Evolutionary conservation across 1,140 invertebrate genomes (phyloP).

Genomic region (Heterodera schachtii): DNA sequence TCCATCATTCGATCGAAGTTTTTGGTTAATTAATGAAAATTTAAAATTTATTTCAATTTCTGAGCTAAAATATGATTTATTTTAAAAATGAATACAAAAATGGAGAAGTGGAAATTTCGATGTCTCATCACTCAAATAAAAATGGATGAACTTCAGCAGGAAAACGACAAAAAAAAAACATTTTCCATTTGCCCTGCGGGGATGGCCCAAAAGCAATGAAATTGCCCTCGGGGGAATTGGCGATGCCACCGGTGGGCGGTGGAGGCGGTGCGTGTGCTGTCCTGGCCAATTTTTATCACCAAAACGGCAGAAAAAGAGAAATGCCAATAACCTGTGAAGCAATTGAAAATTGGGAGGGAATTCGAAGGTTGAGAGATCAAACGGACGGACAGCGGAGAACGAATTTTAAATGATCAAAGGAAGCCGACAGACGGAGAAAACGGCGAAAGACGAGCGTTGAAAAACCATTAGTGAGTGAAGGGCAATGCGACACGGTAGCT

Average conservation of each 20-base stretch:
- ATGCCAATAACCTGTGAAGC: not conserved
- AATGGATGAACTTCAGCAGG: not conserved
- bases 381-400: too few relatives aligned
- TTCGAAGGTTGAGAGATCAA: not conserved
- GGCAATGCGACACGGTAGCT: too few relatives aligned
- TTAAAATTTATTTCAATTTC: too few relatives aligned
- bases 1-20: too few relatives aligned
- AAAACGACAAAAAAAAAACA: not conserved
- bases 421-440: too few relatives aligned
- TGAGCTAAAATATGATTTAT: too few relatives aligned
- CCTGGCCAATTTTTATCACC: not conserved
- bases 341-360: not conserved
- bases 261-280: not conserved
- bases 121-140: not conserved
- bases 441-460: too few relatives aligned
- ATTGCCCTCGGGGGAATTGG: not conserved
- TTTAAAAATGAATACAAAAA: too few relatives aligned
- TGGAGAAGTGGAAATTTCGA: not conserved
- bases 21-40: too few relatives aligned
- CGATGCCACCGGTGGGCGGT: not conserved
- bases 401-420: too few relatives aligned
- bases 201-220: not conserved
- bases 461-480: too few relatives aligned
- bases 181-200: not conserved
- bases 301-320: not conserved